Evolutionary conservation across 2,888 invertebrate genomes (phyloP).

Genomic region (Pinctada fucata): DNA sequence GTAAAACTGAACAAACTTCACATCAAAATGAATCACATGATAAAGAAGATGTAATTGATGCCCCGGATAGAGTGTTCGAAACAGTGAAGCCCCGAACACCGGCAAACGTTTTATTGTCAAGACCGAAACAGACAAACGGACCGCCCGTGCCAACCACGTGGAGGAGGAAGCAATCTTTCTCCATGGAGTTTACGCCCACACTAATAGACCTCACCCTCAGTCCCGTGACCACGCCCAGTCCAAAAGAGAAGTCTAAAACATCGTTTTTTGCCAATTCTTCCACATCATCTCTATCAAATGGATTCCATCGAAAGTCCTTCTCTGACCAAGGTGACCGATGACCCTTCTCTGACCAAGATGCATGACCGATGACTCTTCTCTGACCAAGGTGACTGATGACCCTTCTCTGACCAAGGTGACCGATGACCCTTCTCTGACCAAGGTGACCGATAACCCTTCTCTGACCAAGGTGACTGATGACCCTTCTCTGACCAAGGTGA

Average conservation of each 20-base stretch:
- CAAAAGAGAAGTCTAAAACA: slow-evolving; percentile 23
- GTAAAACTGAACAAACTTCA: too few species aligned
- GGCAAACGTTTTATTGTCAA: background rate
- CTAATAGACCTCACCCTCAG: slow-evolving; percentile 32
- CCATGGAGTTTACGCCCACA: slow-evolving; percentile 33
- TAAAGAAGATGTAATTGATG: background rate
- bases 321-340: background rate
- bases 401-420: too few species aligned
- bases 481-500: too few species aligned
- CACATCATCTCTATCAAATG: background rate
- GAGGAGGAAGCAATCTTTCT: slow-evolving; percentile 33
- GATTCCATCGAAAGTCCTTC: background rate
- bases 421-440: too few species aligned
- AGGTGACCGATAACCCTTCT: too few species aligned
- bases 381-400: too few species aligned
- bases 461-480: too few species aligned
- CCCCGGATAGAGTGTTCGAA: slow-evolving; percentile 19
- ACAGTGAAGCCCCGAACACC: slow-evolving; percentile 22
- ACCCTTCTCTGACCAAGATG: background rate
- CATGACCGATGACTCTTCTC: too few species aligned
- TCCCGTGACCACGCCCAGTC: slow-evolving; percentile 15
- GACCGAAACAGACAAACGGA: slow-evolving; percentile 30
- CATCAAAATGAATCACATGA: too few species aligned
- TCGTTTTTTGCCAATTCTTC: slow-evolving; percentile 7
- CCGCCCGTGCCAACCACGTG: slow-evolving; percentile 18